phyloP scores from a whole-genome alignment of 2,797 vertebrate species.

The Sebastes taczanowskii region DNA sequence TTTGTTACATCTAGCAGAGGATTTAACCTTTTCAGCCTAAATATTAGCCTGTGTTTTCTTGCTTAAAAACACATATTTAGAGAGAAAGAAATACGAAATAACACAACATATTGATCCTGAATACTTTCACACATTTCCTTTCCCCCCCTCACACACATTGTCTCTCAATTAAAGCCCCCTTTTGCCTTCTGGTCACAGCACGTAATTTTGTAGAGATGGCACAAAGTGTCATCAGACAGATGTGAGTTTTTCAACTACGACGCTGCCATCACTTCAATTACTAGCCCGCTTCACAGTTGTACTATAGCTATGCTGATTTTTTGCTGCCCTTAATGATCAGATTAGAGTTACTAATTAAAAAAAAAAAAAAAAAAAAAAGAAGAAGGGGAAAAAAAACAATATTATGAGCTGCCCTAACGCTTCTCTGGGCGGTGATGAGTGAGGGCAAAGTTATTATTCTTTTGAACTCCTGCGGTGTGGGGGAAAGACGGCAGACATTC shows the following conservation, averaged over 20 bases:
- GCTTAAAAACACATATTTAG: not conserved
- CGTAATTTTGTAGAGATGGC: slow-evolving; percentile 48
- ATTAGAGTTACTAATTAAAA: slow-evolving; percentile 83
- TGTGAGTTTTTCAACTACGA: slow-evolving; percentile 55
- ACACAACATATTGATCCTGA: slow-evolving; percentile 33
- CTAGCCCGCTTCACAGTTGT: slow-evolving; percentile 61
- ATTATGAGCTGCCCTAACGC: slow-evolving; percentile 84
- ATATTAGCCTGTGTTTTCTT: slow-evolving; percentile 13
- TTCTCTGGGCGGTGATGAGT: slow-evolving; percentile 87
- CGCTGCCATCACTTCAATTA: slow-evolving; percentile 69
- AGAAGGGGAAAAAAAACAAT: slow-evolving; percentile 63
- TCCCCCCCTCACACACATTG: slow-evolving; percentile 24
- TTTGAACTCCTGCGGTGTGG: slow-evolving; percentile 85
- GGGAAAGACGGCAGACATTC: slow-evolving; percentile 81
- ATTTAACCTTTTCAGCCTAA: not conserved
- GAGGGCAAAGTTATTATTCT: slow-evolving; percentile 87
- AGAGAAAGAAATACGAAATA: not conserved
- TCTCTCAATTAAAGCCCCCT: slow-evolving; percentile 40
- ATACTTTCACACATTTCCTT: slow-evolving; percentile 22
- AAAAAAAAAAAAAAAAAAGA: slow-evolving; percentile 56
- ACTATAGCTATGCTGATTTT: slow-evolving; percentile 69
- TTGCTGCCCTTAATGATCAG: slow-evolving; percentile 79
- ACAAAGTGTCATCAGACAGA: slow-evolving; percentile 65
- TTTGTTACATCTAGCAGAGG: slow-evolving; percentile 24
- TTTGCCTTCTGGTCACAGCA: slow-evolving; percentile 62